phyloP scores from a whole-genome alignment of 1,140 invertebrate genomes.

The Hyphantria cunea region DNA sequence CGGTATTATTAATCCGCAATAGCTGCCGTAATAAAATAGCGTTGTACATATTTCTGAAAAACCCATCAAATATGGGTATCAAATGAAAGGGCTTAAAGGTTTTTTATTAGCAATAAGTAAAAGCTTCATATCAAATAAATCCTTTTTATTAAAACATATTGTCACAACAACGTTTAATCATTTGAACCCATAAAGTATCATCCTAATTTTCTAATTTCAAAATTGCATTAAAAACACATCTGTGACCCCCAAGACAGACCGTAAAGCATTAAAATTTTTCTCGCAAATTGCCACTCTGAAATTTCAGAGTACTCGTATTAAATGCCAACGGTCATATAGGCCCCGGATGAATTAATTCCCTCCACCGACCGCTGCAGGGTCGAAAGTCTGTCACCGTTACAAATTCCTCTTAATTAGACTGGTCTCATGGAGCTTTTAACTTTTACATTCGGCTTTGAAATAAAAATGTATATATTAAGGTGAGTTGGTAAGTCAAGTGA shows the following conservation, averaged over 20 bases:
- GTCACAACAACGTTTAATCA: background rate
- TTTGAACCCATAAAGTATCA: background rate
- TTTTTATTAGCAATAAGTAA: too few species aligned
- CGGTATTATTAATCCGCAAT: too few species aligned
- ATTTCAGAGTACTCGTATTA: slow-evolving; percentile 10
- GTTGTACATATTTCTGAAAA: too few species aligned
- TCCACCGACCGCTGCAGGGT: slow-evolving; percentile 23
- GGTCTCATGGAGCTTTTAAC: slow-evolving; percentile 21
- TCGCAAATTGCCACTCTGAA: background rate
- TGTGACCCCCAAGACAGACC: slow-evolving; percentile 3
- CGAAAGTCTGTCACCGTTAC: slow-evolving; percentile 26
- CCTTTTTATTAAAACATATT: background rate
- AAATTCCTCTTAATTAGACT: slow-evolving; percentile 33
- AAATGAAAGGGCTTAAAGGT: too few species aligned
- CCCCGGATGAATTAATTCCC: slow-evolving; percentile 34
- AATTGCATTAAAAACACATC: slow-evolving; percentile 29
- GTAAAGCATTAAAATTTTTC: slow-evolving; percentile 2
- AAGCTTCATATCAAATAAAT: too few species aligned
- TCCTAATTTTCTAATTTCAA: slow-evolving; percentile 7
- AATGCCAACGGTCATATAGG: slow-evolving; percentile 13
- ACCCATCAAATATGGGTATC: too few species aligned
- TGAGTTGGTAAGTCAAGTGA: slow-evolving; percentile 8
- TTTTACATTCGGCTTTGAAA: slow-evolving; percentile 28
- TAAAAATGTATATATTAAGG: slow-evolving; percentile 27
- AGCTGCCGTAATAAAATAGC: too few species aligned